Conservation (phyloP, 2,888 invertebrate species). For the Pemphredon lugubris region DNA sequence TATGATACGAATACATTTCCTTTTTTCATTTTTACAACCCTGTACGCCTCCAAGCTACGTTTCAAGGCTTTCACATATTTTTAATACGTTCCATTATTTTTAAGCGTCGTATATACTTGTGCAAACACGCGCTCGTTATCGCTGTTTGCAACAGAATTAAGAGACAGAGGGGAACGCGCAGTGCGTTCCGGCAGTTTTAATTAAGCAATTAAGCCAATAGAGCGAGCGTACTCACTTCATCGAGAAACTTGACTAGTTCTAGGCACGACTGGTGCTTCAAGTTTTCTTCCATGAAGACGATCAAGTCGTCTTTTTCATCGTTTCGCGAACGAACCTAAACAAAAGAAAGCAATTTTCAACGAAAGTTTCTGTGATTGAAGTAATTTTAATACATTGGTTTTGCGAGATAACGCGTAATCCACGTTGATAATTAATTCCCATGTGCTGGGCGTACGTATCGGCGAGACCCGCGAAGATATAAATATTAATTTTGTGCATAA, state of each 20-base stretch:
- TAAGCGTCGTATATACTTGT: too few species aligned
- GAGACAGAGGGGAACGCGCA: neutral
- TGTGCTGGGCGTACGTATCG: too few species aligned
- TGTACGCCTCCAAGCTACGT: too few species aligned
- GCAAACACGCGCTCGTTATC: neutral
- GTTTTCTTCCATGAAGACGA: slow-evolving; percentile 62
- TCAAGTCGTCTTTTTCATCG: slow-evolving; percentile 57
- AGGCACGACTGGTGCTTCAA: slow-evolving; percentile 66
- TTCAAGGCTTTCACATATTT: neutral
- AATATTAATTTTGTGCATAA: too few species aligned
- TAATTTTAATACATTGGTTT: too few species aligned
- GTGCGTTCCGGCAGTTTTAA: neutral
- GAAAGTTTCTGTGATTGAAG: too few species aligned
- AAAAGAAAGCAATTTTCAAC: neutral
- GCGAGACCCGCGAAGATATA: too few species aligned
- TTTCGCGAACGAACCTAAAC: slow-evolving; percentile 24
- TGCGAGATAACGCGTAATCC: too few species aligned
- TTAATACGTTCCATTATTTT: neutral
- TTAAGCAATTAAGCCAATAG: slow-evolving; percentile 24
- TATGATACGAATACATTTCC: too few species aligned
- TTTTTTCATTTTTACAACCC: too few species aligned
- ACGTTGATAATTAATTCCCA: too few species aligned
- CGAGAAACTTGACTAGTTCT: slow-evolving; percentile 70
- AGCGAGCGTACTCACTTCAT: slow-evolving; percentile 64
- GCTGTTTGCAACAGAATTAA: neutral